Evolutionary conservation across 2,797 vertebrate species (phyloP).

Genomic region (Sebastes oblongus): DNA sequence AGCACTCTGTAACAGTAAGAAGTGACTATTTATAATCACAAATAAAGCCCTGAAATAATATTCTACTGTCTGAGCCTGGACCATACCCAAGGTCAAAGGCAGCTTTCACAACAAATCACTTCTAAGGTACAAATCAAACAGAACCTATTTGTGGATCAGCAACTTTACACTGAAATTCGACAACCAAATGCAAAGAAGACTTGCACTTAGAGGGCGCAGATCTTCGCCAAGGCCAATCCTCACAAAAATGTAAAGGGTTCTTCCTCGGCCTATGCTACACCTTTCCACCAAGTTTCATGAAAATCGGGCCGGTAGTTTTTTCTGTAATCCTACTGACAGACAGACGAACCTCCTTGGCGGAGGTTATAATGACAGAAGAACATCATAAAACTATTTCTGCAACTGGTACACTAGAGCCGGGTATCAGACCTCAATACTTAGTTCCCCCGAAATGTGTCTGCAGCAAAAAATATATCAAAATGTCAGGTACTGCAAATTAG

Average conservation of each 20-base stretch:
- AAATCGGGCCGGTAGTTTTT: neutral
- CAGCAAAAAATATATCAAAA: neutral
- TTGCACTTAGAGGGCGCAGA: too few relatives aligned
- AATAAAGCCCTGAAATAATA: neutral
- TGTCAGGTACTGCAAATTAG: neutral
- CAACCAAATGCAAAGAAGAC: neutral
- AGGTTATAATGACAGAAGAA: too few relatives aligned
- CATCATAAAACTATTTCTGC: too few relatives aligned
- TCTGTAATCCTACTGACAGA: neutral
- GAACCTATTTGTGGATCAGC: neutral
- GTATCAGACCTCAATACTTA: neutral
- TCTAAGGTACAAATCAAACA: neutral
- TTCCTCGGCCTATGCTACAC: neutral
- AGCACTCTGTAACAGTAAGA: neutral
- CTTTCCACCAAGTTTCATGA: neutral
- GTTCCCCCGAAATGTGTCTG: neutral
- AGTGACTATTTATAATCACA: neutral
- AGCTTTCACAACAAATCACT: neutral
- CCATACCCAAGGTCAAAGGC: neutral
- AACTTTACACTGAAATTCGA: neutral
- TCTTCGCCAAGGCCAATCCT: too few relatives aligned
- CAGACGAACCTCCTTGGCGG: neutral
- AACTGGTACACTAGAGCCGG: accelerated
- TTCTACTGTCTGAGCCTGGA: neutral
- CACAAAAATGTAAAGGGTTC: neutral